phyloP scores from a whole-genome alignment of 2,797 vertebrate genomes.

The Prionace glauca region DNA sequence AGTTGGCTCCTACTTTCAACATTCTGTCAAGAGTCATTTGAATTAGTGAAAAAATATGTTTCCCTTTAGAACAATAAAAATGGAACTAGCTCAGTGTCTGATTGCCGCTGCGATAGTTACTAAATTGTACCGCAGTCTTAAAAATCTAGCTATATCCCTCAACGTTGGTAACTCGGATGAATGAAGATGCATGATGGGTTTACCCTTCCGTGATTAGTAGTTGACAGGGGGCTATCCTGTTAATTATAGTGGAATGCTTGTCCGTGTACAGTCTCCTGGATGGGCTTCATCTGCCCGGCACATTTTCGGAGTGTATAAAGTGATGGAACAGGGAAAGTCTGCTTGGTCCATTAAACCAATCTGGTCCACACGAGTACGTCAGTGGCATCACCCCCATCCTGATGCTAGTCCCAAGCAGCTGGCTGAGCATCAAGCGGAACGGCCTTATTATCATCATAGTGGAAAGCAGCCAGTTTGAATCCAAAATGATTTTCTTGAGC shows the following conservation, averaged over 20 bases:
- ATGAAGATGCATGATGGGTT: background rate
- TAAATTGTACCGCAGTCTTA: background rate
- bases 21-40: background rate
- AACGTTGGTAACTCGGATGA: background rate
- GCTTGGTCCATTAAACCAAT: background rate
- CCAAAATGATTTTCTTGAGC: background rate
- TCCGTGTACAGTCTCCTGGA: background rate
- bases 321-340: background rate
- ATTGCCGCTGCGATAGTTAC: background rate
- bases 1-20: background rate
- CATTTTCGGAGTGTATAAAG: background rate
- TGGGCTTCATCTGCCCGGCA: background rate
- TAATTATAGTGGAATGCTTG: background rate
- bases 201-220: background rate
- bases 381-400: background rate
- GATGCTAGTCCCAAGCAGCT: background rate
- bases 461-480: background rate
- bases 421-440: background rate
- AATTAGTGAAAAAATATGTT: background rate
- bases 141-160: background rate
- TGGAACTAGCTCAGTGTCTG: background rate
- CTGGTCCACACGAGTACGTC: background rate
- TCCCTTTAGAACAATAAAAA: background rate
- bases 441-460: background rate
- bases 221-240: background rate